Evolutionary conservation across 2,113 vertebrate genomes (phyloP), one percentile per base, ranked within the genome.

Genomic region (Rhabdornis inornatus): DNA sequence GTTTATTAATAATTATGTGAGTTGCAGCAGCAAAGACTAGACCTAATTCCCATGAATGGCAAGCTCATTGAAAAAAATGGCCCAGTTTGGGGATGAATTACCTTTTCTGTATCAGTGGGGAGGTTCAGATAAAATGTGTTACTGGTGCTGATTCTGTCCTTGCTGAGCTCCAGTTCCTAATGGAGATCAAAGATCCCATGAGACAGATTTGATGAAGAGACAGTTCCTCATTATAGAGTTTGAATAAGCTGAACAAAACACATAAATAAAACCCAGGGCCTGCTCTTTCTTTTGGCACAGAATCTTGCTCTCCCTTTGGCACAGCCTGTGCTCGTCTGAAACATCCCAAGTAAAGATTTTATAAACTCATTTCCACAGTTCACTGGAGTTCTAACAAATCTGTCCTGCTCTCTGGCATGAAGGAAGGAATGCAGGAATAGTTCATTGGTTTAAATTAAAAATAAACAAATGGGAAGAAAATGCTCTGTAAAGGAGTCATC

Each of bases 141-240:
- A 44, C 78, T 95, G 96, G 91, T 77, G 76, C 75, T 94, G 97
- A 96, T 96, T 97, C 95, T 89, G 86, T 92, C 63, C 95, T 95
- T 65, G 0, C 89, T 90, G 50, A 72, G 53, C 90, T 77, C 83
- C 56, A 49, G 72, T 87, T 96, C 95, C 89, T 96, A 88, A 96
- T 90, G 86, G 93, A 97, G 96, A 97, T 96, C 95, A 97, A 96
- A 97, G 97, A 95, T 94, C 76, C 94, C 92, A 97, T 98, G 97
- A 97, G 95, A 95, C 94, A 96, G 65, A 90, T 90, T 93, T 93
- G 82, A 49, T 91, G 95, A 97, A 97, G 94, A 96, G 94, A 88
- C 75, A 96, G 86, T 55, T 94, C 85, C 96, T 98, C 95, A 92
- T 97, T 97, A 96, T 8, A 91, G 84, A 94, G 93, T 87, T 96